phyloP scores from a whole-genome alignment of 2,888 invertebrate genomes.

The Lasioglossum leucozonium region DNA sequence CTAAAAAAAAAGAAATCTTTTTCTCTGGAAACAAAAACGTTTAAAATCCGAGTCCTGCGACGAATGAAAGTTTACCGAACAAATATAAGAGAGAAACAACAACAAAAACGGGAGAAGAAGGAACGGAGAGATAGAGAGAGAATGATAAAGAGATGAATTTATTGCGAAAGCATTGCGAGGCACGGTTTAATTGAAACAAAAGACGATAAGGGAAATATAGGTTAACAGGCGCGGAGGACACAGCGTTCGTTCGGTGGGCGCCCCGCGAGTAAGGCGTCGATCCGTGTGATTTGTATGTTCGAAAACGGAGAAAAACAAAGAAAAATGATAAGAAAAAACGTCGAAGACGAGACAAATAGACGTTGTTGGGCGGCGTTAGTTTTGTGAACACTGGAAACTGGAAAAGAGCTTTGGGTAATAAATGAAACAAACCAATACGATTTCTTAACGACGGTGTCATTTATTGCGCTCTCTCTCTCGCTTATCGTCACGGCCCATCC shows the following conservation, averaged over 20 bases:
- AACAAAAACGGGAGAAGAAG: conserved; percentile 23
- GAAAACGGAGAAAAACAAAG: neutral
- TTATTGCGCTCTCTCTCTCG: conserved; percentile 53
- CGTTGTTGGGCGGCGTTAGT: conserved; percentile 45
- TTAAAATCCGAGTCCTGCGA: conserved; percentile 59
- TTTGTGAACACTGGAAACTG: conserved; percentile 62
- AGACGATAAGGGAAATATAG: conserved; percentile 24
- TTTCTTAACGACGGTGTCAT: conserved; percentile 69
- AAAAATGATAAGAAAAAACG: no score
- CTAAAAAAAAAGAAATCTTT: conserved; percentile 18
- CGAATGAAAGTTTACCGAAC: conserved; percentile 57
- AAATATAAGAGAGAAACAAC: conserved; percentile 27
- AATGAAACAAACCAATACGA: conserved; percentile 78
- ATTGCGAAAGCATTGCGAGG: conserved; percentile 43
- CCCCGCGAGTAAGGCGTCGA: conserved; percentile 28
- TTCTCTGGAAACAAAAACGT: conserved; percentile 57
- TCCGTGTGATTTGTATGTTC: conserved; percentile 50
- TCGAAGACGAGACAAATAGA: conserved; percentile 18
- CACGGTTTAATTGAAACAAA: conserved; percentile 39
- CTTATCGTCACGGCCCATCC: conserved; percentile 20
- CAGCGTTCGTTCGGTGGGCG: conserved; percentile 17
- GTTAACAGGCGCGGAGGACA: conserved; percentile 36
- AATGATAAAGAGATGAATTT: conserved; percentile 18
- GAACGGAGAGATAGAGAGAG: conserved; percentile 25
- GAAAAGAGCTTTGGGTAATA: conserved; percentile 79